phyloP scores from a whole-genome alignment of 1,140 invertebrate genomes.

The Drosophila guanche region DNA sequence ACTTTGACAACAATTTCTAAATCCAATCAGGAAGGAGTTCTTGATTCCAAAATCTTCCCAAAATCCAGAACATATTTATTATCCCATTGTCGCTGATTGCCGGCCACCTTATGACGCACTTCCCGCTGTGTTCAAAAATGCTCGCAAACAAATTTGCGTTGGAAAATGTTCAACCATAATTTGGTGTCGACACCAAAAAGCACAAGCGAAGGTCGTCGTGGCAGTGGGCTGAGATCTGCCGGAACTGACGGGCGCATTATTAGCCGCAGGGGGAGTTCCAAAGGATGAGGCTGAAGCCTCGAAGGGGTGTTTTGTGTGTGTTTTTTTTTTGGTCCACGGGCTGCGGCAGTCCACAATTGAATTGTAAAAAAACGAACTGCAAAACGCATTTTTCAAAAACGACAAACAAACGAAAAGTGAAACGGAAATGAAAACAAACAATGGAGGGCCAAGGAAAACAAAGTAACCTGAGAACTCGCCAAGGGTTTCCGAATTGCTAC shows the following conservation, averaged over 20 bases:
- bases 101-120: not conserved
- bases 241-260: conserved; percentile 58
- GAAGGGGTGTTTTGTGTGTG: conserved; percentile 57
- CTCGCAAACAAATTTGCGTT: conserved; percentile 30
- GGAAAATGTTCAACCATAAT: conserved; percentile 33
- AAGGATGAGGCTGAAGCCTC: conserved; percentile 1
- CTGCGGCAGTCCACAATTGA: conserved; percentile 76
- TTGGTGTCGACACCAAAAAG: conserved; percentile 32
- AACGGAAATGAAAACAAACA: conserved; percentile 79
- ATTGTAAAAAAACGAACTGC: conserved; percentile 54
- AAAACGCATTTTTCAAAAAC: conserved; percentile 65
- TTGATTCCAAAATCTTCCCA: too few species aligned
- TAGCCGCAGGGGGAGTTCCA: conserved; percentile 56
- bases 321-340: conserved; percentile 16
- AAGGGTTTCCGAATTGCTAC: conserved; percentile 9
- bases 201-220: conserved; percentile 21
- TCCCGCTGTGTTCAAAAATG: conserved; percentile 18
- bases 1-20: too few species aligned
- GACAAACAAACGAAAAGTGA: conserved; percentile 74
- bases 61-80: not conserved
- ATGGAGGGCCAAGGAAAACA: conserved; percentile 67
- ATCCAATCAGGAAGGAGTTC: too few species aligned
- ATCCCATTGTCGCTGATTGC: too few species aligned
- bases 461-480: conserved; percentile 72
- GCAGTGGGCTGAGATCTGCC: conserved; percentile 25